phyloP scores from a whole-genome alignment of 2,797 vertebrate species.

The Gadopsis marmoratus region DNA sequence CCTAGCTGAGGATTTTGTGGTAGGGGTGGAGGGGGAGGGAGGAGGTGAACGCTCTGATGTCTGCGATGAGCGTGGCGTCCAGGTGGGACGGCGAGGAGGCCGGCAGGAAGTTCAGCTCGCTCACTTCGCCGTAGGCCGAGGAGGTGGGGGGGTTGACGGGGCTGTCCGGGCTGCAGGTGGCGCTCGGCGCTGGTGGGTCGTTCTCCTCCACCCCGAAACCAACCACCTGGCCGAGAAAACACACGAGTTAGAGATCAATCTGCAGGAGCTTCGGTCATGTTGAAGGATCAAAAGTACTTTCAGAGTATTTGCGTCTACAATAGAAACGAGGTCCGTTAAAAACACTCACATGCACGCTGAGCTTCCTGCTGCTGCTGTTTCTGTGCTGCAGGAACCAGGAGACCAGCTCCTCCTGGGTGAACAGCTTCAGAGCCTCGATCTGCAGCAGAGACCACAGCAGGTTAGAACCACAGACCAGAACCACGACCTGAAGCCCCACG shows the following conservation, averaged over 20 bases:
- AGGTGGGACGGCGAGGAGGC: conserved; percentile 82
- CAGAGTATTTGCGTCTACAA: not conserved
- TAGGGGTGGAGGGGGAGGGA: conserved; percentile 91
- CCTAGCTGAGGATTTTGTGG: conserved; percentile 92
- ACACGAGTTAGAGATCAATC: not conserved
- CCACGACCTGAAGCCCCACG: not conserved
- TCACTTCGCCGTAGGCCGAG: conserved; percentile 86
- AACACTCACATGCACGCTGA: conserved; percentile 91
- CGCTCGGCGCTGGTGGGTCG: conserved; percentile 58
- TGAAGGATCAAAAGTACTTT: not conserved
- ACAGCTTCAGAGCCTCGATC: conserved; percentile 92
- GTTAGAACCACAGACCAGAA: conserved; percentile 12
- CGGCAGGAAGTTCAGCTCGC: conserved; percentile 88
- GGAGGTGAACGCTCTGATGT: conserved; percentile 93
- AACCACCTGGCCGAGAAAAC: conserved; percentile 86
- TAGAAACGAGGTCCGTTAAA: not conserved
- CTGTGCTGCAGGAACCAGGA: conserved; percentile 91
- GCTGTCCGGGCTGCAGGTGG: not conserved
- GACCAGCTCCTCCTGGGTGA: conserved; percentile 89
- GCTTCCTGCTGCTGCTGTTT: conserved; percentile 84
- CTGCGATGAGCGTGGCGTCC: conserved; percentile 83
- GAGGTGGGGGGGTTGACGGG: conserved; percentile 1
- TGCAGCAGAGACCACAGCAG: conserved; percentile 59
- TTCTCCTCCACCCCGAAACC: conserved; percentile 92
- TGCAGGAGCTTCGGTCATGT: no score